Base-by-base conservation (phyloP, 2,113 vertebrate genomes). In the Rhinoptilus africanus region DNA sequence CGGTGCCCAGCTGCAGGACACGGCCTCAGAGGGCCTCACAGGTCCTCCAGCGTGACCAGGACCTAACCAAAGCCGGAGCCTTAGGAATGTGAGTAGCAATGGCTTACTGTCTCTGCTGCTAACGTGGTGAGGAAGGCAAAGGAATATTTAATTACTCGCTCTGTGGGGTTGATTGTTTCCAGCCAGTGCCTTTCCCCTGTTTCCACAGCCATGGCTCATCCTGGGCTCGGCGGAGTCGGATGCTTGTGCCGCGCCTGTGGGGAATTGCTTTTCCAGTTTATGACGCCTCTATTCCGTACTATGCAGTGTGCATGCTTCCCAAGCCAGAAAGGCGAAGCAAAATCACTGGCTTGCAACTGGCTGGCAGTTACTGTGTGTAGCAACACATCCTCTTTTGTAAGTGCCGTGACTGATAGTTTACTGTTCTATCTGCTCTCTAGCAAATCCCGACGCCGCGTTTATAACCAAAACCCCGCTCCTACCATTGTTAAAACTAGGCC, bases 11-110 rank as follows among this genome's bases (percentile, higher is more conserved):
- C n/a, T 41, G 28, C 37, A 39, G 41, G 34, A 28, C 17, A 19
- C 1, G 26, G 47, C 4, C 0, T 67, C 23, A 28, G 37, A 67
- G 15, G 23, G 9, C 0, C 2, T 67, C 24, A 12, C 2, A 3
- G 14, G 32, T 54, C 75, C 53, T 84, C 34, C 1, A 3, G 17
- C 2, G 1, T 1, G 0, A 56, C 34, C 10, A 13, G 37, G 37
- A 3, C 2, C 34, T 41, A 4, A 7, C 2, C 22, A 12, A 47
- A 54, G 8, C 13, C 45, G 43, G 34, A 63, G 11, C 39, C 10
- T 43, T 35, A n/a, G 26, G 20, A 63, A 54, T 50, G 27, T 5
- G 17, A 39, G 32, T 22, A 51, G 43, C 22, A 22, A 48, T 28
- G 69, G 14, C 22, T 64, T 57, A 22, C 20, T 28, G 48, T 14